A percentile compares a stretch with the other conserved stretches of the same genome.
Evolutionary conservation across 1,140 invertebrate species (phyloP).

Genomic region (Apis florea): DNA sequence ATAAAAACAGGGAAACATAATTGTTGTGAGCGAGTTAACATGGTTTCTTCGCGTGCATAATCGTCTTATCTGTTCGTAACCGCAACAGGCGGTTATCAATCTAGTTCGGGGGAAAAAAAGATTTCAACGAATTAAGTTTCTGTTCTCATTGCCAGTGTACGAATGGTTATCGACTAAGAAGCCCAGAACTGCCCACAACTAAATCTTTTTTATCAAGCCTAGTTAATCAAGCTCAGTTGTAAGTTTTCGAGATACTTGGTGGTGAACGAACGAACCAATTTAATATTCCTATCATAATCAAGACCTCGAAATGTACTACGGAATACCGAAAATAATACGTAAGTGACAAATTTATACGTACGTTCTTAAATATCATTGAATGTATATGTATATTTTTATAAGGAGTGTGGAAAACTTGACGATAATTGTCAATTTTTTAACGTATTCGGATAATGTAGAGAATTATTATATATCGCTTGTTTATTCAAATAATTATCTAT

Average conservation of each 20-base stretch:
- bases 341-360: slow-evolving; percentile 40
- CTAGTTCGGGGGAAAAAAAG: slow-evolving; percentile 50
- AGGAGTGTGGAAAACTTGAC: no score
- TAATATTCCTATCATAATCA: no score
- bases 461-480: no score
- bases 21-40: not conserved
- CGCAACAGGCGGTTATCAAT: slow-evolving; percentile 35
- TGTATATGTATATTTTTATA: no score
- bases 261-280: not conserved
- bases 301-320: slow-evolving; percentile 48
- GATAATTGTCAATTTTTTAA: no score
- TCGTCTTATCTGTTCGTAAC: slow-evolving; percentile 23
- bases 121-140: slow-evolving; percentile 35
- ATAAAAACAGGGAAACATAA: not conserved
- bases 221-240: not conserved
- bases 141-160: slow-evolving; percentile 56
- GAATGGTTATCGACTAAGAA: slow-evolving; percentile 48
- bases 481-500: no score
- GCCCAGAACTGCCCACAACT: not conserved
- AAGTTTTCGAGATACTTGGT: not conserved
- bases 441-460: no score
- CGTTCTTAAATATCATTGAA: not conserved
- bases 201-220: not conserved
- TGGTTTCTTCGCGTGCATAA: not conserved
- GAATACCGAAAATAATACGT: slow-evolving; percentile 46